Evolutionary conservation across 92 coral and sea anemone species (phyloP), one percentile per base, ranked within the genome.

Genomic region (Zoanthus gigantus): DNA sequence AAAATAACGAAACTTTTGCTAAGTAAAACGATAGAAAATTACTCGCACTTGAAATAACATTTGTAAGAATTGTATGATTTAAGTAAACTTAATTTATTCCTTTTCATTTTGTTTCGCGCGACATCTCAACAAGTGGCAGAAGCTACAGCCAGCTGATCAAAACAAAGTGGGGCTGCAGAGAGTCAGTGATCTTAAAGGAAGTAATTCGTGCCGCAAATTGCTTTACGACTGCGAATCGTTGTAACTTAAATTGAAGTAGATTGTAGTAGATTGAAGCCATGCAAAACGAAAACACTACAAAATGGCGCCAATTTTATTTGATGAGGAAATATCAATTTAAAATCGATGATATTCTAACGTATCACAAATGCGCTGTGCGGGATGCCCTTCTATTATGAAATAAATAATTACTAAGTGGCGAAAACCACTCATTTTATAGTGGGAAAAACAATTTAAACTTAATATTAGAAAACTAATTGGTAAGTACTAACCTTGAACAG

Each of bases 401-500:
- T 81, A 81, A 81, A 81, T 81, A 81, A 81, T 81, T 66, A 81
- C 76, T 81, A 52, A 66, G 58, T 29, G 85, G 75, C 58, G 56
- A 15, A 46, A 81, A 67, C 85, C 85, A 81, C 63, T 81, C 85
- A 50, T 68, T 46, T 65, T 65, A 45, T 50, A 23, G 63, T 81
- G 61, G 76, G 46, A 30, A 58, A 84, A 61, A 31, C 82, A 58
- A 74, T 32, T 32, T 44, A 74, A 56, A 90, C 50, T 28, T 15
- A 13, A 45, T 28, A 23, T 66, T 11, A 66, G 45, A 48, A n/a
- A 85, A 54, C 60, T 57, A 83, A 56, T 61, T 50, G 42, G 50
- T 37, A 37, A 37, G 2, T 47, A 76, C 95, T 66, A 13, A 97
- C 99, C 98, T 92, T 84, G 76, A 94, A 97, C 12, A 94, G 6